These are phyloP conservation scores for Cuculus canorus DNA, from an alignment of 2,797 vertebrate genomes.

Conservation along the genomic window DNA sequence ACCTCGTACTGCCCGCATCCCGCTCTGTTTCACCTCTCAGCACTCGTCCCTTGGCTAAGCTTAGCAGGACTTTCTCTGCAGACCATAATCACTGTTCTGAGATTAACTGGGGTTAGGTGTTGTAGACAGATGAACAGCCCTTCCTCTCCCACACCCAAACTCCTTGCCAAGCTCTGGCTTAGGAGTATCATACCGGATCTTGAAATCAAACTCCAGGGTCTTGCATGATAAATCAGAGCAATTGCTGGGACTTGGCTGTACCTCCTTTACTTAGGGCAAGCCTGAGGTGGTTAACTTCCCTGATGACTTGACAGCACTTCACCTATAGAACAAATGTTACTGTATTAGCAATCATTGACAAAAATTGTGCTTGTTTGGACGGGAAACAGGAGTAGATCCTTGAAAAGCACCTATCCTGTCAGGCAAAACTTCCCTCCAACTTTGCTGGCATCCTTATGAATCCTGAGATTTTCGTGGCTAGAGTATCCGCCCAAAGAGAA, in stretches of 20 bases:
- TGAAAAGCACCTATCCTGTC: not conserved
- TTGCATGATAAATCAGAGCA: conserved; percentile 19
- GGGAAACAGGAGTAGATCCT: not conserved
- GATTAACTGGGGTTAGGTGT: not conserved
- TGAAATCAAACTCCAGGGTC: not conserved
- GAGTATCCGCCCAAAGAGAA: not conserved
- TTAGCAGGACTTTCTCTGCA: conserved; percentile 33
- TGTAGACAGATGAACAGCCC: conserved; percentile 4
- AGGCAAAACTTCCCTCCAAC: not conserved
- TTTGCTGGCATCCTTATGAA: not conserved
- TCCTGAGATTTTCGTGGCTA: not conserved
- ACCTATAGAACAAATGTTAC: not conserved
- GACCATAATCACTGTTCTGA: not conserved
- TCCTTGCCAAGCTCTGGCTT: conserved; percentile 19
- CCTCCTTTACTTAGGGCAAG: not conserved
- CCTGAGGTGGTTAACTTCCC: not conserved
- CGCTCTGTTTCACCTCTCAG: not conserved
- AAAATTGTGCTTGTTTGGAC: not conserved
- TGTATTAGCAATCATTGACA: not conserved
- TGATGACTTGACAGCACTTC: not conserved
- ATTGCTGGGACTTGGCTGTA: not conserved
- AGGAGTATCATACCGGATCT: not conserved
- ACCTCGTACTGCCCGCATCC: not conserved
- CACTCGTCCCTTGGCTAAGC: not conserved
- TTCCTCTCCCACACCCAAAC: conserved; percentile 26